phyloP scores from a whole-genome alignment of 2,797 vertebrate species.

The Ibycter americanus region DNA sequence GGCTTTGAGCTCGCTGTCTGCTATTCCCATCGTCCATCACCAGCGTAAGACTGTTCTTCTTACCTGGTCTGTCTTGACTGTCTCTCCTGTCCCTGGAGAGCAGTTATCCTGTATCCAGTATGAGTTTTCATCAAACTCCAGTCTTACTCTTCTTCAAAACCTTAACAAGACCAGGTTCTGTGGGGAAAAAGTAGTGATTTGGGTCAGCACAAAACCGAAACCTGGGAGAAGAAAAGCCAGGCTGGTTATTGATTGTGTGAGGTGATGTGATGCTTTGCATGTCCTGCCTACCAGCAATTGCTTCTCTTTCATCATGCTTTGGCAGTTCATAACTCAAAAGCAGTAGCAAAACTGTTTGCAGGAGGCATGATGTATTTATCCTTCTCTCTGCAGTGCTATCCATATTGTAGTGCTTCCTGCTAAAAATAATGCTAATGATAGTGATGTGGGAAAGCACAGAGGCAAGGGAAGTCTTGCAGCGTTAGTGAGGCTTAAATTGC shows the following conservation, averaged over 20 bases:
- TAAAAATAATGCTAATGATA: background rate
- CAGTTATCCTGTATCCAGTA: background rate
- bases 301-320: background rate
- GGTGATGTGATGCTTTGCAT: background rate
- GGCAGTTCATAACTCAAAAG: background rate
- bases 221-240: background rate
- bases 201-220: background rate
- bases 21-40: background rate
- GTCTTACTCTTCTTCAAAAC: background rate
- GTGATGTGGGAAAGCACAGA: background rate
- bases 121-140: background rate
- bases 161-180: background rate
- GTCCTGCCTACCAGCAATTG: background rate
- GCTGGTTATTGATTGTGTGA: background rate
- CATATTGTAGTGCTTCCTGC: background rate
- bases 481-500: constrained; percentile 3
- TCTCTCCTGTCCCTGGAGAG: background rate
- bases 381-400: background rate
- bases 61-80: background rate
- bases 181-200: background rate
- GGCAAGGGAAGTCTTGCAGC: background rate
- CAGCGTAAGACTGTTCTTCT: background rate
- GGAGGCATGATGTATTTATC: background rate
- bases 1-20: background rate
- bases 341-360: background rate